Evolutionary conservation across 2,888 invertebrate genomes (phyloP), one percentile per base, ranked within the genome.

Genomic region (Cactoblastis cactorum): DNA sequence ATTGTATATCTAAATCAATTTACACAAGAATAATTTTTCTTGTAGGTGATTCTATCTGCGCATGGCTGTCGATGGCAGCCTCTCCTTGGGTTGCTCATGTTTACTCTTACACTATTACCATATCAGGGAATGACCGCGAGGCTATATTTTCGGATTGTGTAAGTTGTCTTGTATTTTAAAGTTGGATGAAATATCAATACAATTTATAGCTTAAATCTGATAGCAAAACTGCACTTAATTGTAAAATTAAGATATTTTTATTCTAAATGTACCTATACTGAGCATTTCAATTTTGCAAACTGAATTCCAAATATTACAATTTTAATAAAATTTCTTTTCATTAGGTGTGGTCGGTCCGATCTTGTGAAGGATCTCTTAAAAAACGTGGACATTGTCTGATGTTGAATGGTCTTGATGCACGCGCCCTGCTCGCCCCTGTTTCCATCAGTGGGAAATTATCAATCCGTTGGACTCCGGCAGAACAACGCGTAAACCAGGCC

Each of bases 91-190:
- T 87, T 28, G 80, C 89, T 34, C 77, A 82, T 52, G 76, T 80
- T 53, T 88, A 80, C 64, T 70, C 69, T 51, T 89, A 89, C 62
- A 83, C 83, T 0, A 69, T 88, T 48, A 88, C 86, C 46, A 75
- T 89, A 57, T 85, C 87, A 54, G 89, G 89, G 53, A 85, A 82
- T 63, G 87, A 88, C 53, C 75, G 88, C 41, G 88, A 89, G 74
- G 88, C 87, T 50, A 86, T 88, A 59, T 89, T 89, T 63, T 80
- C 84, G 17, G 87, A 89, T 56, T 75, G 75, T 57, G 89, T 89
- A 74, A 80, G 87, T 77, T 45, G 51, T 37, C 8, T 51, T 18
- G 35, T n/a, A 33, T 35, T 53, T n/a, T 33, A 2, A n/a, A 33
- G n/a, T n/a, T n/a, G n/a, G n/a, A n/a, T n/a, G n/a, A n/a, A n/a